Evolutionary conservation across 2,888 invertebrate genomes (phyloP).

Genomic region (Altica lythri): DNA sequence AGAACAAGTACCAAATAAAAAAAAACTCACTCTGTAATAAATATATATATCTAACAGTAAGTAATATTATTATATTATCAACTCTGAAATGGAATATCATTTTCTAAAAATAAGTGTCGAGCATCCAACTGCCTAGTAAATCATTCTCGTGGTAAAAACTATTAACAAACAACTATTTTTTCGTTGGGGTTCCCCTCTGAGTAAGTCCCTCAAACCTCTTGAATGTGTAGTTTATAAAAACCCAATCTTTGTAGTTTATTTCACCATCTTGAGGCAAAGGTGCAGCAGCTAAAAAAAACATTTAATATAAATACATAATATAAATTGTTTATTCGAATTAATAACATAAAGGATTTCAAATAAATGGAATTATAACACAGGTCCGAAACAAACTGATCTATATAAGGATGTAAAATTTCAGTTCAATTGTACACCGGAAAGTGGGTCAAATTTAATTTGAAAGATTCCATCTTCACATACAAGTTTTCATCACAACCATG

Average conservation of each 20-base stretch:
- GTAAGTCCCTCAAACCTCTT: constrained; percentile 98
- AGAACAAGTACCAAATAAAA: too few relatives aligned
- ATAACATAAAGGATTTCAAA: too few relatives aligned
- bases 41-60: constrained; percentile 32
- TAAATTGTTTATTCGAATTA: too few relatives aligned
- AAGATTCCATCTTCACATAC: too few relatives aligned
- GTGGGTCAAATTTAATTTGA: too few relatives aligned
- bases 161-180: constrained; percentile 63
- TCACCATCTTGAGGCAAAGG: constrained; percentile 90
- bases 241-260: constrained; percentile 96
- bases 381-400: too few relatives aligned
- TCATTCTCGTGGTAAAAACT: constrained; percentile 32
- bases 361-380: too few relatives aligned
- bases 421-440: too few relatives aligned
- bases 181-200: constrained; percentile 82
- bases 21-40: too few relatives aligned
- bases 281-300: constrained; percentile 83
- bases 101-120: constrained; percentile 51
- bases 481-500: too few relatives aligned
- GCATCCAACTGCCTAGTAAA: constrained; percentile 29
- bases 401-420: too few relatives aligned
- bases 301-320: not conserved
- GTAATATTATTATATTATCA: too few relatives aligned
- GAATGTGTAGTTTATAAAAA: constrained; percentile 99
- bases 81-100: constrained; percentile 35